Percentiles rank a stretch among this genome's conserved stretches.
phyloP scores from a whole-genome alignment of 2,113 vertebrate species.

The Podarcis cretensis region DNA sequence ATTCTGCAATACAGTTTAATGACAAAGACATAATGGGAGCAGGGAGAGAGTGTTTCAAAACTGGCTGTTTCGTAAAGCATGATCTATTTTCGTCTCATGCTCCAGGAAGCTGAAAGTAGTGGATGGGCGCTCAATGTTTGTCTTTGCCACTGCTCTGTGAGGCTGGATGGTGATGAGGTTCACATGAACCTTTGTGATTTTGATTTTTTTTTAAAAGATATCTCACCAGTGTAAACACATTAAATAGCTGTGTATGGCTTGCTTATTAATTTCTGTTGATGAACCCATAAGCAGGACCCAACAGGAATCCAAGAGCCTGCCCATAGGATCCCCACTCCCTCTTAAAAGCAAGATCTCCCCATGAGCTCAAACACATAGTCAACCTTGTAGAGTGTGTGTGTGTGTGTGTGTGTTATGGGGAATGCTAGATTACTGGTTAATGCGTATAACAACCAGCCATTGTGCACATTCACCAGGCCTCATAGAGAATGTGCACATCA shows the following conservation, averaged over 20 bases:
- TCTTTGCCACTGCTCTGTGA: neutral
- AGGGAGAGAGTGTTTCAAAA: constrained; percentile 18
- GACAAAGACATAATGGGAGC: neutral
- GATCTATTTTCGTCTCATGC: neutral
- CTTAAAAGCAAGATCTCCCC: neutral
- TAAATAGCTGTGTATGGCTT: neutral
- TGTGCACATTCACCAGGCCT: too few species aligned
- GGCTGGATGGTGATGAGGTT: neutral
- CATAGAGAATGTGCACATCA: too few species aligned
- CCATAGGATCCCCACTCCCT: neutral
- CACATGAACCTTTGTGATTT: neutral
- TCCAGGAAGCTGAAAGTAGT: neutral
- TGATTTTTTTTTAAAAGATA: neutral
- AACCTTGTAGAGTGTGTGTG: neutral
- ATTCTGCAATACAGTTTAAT: neutral
- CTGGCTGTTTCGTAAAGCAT: constrained; percentile 19
- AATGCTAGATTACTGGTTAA: too few species aligned
- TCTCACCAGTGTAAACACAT: neutral
- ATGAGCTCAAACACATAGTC: neutral
- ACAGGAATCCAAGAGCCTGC: neutral
- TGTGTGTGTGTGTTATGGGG: too few species aligned
- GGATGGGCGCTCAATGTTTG: rapidly evolving
- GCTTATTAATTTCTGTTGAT: neutral
- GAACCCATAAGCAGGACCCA: neutral
- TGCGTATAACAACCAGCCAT: too few species aligned